Base-by-base conservation (phyloP, 2,888 invertebrate genomes). In the Apoderus coryli region DNA sequence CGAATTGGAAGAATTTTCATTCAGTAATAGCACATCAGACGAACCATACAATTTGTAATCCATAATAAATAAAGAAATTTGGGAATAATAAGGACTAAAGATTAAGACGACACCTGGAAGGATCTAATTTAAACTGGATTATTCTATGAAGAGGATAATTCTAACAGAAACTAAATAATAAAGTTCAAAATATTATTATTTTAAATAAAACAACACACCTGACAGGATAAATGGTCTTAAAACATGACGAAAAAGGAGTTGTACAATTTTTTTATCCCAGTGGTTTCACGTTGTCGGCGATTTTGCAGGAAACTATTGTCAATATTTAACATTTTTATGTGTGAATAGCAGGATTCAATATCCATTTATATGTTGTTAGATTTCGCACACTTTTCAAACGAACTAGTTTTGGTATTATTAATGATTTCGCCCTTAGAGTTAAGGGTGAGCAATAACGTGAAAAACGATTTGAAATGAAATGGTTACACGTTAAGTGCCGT, bases 221-320 rank as follows among this genome's bases (percentile, higher is more conserved):
- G n/a, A n/a, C n/a, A n/a, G n/a, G n/a, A n/a, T n/a, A n/a, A n/a
- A n/a, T n/a, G 13, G n/a, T 25, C 64, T 80, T 82, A 82, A 63
- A 82, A 82, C 59, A 82, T 71, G 44, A 82, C 82, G 59, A 82
- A 82, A 63, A 82, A 82, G 38, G 81, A 81, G 63, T 82, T 82
- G 64, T 82, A 82, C 55, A 82, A 64, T 60, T 82, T 82, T 62
- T 82, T 82, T 52, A 82, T 80, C 38, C 82, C 82, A 27, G 81
- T 81, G 14, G 80, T 78, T 59, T 82, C 81, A 53, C 80, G 65
- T 59, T 82, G 81, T 50, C 81, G 72, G 56, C 80, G 81, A 54
- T 77, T 79, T 57, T 80, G 77, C 36, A 81, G 68, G 49, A 81
- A 67, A 54, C 74, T 72, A 61, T 76, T 76, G 56, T 76, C 72